phyloP scores from a whole-genome alignment of 2,113 vertebrate genomes.

The Dermatemys mawii region DNA sequence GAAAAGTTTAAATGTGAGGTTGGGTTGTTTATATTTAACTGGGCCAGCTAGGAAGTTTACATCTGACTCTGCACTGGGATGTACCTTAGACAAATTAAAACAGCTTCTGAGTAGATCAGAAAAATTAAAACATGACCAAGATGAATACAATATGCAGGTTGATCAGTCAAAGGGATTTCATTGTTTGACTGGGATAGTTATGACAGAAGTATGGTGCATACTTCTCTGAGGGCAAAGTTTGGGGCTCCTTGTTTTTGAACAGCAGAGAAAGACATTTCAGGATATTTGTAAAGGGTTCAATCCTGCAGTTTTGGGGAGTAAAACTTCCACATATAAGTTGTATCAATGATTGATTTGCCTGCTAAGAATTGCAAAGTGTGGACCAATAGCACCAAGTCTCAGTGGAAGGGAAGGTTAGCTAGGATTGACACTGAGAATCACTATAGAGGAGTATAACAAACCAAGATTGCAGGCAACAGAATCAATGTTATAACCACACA shows the following conservation, averaged over 20 bases:
- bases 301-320: neutral
- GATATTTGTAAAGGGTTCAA: neutral
- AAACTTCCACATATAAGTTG: neutral
- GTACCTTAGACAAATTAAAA: slow-evolving; percentile 3
- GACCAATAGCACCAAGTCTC: neutral
- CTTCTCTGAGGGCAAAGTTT: neutral
- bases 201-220: neutral
- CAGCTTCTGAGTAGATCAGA: slow-evolving; percentile 25
- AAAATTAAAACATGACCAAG: slow-evolving; percentile 45
- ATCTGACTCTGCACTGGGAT: neutral
- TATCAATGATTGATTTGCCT: neutral
- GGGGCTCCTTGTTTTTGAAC: neutral
- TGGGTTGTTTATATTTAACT: neutral
- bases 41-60: neutral
- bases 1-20: neutral
- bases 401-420: neutral
- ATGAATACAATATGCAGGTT: slow-evolving; percentile 22
- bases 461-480: neutral
- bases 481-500: neutral
- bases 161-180: slow-evolving; percentile 17
- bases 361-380: neutral
- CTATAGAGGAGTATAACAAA: neutral
- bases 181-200: neutral
- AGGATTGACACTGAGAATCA: neutral
- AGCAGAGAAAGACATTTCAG: neutral